phyloP scores from a whole-genome alignment of 2,797 vertebrate species.

The Phataginus tetradactyla region DNA sequence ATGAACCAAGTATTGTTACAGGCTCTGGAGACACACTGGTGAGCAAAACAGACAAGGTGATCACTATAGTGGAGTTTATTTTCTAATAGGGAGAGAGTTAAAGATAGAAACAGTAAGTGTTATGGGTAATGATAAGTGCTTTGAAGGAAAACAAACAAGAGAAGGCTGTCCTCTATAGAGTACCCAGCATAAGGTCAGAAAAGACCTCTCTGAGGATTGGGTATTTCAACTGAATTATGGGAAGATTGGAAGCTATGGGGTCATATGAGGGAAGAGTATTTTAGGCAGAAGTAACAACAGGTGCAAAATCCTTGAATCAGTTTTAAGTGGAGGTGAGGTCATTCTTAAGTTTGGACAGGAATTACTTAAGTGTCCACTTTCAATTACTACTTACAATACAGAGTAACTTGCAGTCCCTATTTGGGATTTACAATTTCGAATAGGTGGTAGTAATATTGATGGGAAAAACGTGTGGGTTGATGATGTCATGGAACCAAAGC shows the following conservation, averaged over 20 bases:
- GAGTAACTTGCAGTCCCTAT: background rate
- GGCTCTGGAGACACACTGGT: background rate
- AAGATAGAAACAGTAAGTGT: background rate
- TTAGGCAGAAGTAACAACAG: background rate
- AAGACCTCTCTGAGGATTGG: background rate
- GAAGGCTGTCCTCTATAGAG: background rate
- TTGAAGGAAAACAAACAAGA: slow-evolving; percentile 53
- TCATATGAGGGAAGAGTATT: background rate
- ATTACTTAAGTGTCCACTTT: background rate
- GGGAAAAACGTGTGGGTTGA: background rate
- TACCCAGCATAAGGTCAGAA: background rate
- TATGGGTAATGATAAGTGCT: background rate
- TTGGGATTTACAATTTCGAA: background rate
- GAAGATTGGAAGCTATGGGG: background rate
- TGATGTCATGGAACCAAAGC: slow-evolving; percentile 9
- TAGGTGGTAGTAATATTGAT: background rate
- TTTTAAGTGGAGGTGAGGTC: background rate
- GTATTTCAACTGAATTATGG: slow-evolving; percentile 24
- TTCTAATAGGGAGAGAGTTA: background rate
- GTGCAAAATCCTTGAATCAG: background rate
- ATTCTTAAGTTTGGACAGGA: background rate
- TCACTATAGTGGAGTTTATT: background rate
- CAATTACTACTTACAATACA: background rate
- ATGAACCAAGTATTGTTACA: background rate
- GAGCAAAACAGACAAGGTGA: background rate